Conservation (phyloP, 2,888 invertebrate genomes). For the Gibbula magus region DNA sequence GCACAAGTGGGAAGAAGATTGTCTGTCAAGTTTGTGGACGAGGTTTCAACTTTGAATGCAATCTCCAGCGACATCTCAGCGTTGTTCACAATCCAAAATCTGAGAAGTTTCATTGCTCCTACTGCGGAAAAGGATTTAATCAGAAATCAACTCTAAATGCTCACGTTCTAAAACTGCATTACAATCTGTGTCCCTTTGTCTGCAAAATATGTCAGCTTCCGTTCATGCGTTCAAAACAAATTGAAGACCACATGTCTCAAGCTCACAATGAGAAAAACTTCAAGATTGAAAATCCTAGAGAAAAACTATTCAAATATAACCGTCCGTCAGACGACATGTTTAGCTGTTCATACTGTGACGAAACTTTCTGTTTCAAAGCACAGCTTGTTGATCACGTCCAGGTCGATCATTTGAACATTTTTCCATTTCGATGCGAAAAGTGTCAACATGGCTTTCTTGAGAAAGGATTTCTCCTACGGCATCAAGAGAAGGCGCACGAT, state of each 20-base stretch:
- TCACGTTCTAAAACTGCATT: constrained; percentile 59
- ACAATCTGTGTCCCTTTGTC: constrained; percentile 54
- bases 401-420: constrained; percentile 51
- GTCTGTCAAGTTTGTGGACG: constrained; percentile 54
- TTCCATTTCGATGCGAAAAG: constrained; percentile 53
- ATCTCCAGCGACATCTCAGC: constrained; percentile 57
- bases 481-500: constrained; percentile 52
- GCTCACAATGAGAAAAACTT: constrained; percentile 46
- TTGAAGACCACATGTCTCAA: constrained; percentile 59
- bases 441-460: constrained; percentile 63
- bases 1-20: constrained; percentile 46
- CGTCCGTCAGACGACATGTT: constrained; percentile 50
- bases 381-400: constrained; percentile 62
- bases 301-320: constrained; percentile 51
- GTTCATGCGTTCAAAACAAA: constrained; percentile 45
- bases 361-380: constrained; percentile 57
- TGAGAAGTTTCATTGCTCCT: constrained; percentile 62
- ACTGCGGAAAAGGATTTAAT: constrained; percentile 62
- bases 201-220: constrained; percentile 49
- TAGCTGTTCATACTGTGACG: constrained; percentile 56
- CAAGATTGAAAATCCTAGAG: constrained; percentile 30
- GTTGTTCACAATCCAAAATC: constrained; percentile 51
- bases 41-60: constrained; percentile 57
- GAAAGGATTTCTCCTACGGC: constrained; percentile 50
- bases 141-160: constrained; percentile 54